These are phyloP conservation scores for Porphyrio hochstetteri DNA, from an alignment of 2,113 vertebrate species.

Conservation along the genomic window DNA sequence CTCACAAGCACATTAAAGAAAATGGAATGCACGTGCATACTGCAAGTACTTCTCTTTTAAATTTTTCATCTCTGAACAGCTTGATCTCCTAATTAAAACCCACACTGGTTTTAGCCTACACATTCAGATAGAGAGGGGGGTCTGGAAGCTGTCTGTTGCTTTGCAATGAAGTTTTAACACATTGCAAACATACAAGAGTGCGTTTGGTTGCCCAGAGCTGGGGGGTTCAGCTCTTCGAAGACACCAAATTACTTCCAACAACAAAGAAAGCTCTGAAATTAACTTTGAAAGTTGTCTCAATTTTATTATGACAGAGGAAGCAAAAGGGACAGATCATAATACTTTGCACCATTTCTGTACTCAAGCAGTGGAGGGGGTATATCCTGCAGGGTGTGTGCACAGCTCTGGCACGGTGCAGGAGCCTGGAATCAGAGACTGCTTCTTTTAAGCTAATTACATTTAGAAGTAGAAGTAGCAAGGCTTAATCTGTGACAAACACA, in stretches of 20 bases:
- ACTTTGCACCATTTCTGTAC: neutral
- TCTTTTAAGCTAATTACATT: neutral
- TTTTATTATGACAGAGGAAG: neutral
- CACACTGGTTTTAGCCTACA: neutral
- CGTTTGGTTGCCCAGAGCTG: neutral
- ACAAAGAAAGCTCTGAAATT: neutral
- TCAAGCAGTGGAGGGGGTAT: neutral
- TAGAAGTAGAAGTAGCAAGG: neutral
- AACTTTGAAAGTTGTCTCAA: neutral
- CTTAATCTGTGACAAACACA: neutral
- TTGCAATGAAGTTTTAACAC: neutral
- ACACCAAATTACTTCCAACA: neutral
- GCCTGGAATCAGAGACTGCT: neutral
- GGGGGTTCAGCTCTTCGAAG: neutral
- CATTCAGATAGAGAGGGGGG: neutral
- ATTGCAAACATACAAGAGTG: neutral
- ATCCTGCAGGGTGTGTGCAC: neutral
- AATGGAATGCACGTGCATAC: neutral
- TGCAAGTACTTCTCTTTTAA: neutral
- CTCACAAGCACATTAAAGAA: fast-evolving
- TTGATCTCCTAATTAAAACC: slow-evolving; percentile 25
- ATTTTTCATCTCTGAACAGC: neutral
- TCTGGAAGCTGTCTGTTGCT: neutral
- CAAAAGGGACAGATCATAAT: neutral
- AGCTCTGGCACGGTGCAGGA: neutral